These are phyloP conservation scores for Leucoraja erinaceus DNA, from an alignment of 2,113 vertebrate species.

Conservation along the genomic window DNA sequence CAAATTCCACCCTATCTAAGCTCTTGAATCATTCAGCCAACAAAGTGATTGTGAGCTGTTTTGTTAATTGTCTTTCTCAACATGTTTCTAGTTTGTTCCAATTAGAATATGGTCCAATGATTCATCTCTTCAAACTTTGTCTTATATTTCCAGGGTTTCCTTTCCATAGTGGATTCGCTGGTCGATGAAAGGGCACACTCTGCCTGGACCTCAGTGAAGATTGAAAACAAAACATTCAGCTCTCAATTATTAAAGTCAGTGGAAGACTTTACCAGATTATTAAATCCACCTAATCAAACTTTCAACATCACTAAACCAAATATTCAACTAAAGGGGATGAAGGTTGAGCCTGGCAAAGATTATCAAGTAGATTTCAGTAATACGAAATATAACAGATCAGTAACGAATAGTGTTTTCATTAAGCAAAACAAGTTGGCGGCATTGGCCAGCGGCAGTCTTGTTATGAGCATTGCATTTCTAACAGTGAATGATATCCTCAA, in stretches of 20 bases:
- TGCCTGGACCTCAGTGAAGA: background rate
- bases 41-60: background rate
- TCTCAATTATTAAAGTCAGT: background rate
- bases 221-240: background rate
- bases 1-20: no score
- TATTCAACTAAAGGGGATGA: background rate
- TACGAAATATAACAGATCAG: background rate
- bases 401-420: background rate
- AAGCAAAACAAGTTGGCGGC: no score
- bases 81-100: background rate
- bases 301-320: background rate
- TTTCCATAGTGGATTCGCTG: background rate
- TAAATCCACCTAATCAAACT: background rate
- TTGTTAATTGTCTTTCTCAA: background rate
- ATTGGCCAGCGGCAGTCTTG: background rate
- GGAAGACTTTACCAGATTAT: background rate
- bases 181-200: background rate
- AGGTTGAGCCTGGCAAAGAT: background rate
- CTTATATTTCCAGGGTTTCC: slow-evolving; percentile 15
- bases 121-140: background rate
- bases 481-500: slow-evolving; percentile 54
- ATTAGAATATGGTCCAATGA: background rate
- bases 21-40: background rate
- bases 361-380: background rate
- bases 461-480: slow-evolving; percentile 59